Conservation (phyloP, 2,888 invertebrate species). For the Synergus gifuensis region DNA sequence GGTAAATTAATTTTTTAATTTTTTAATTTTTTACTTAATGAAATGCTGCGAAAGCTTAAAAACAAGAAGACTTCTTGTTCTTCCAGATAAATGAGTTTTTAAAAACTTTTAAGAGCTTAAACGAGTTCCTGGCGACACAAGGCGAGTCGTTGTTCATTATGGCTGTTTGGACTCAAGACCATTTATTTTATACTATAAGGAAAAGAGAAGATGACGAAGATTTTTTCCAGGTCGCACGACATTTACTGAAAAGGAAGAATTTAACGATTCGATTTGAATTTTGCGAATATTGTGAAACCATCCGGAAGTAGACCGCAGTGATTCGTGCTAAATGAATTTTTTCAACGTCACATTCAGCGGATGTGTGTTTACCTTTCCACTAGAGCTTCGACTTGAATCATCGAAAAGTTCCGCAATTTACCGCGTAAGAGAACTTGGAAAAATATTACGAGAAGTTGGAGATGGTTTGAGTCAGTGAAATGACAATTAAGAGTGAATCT, state of each 20-base stretch:
- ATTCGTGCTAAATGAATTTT: slow-evolving; percentile 33
- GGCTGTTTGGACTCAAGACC: slow-evolving; percentile 1
- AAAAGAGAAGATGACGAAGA: slow-evolving; percentile 10
- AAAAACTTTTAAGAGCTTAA: slow-evolving; percentile 34
- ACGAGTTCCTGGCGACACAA: slow-evolving; percentile 38
- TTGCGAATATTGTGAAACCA: background rate
- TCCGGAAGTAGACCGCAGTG: background rate
- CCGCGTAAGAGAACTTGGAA: background rate
- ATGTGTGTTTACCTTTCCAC: background rate
- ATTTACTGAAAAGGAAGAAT: slow-evolving; percentile 18
- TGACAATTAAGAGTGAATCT: background rate
- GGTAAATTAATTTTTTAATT: background rate
- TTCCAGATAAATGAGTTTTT: slow-evolving; percentile 9
- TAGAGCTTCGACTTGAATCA: background rate
- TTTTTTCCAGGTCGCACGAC: slow-evolving; percentile 3
- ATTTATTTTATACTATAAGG: background rate
- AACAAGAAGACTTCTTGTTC: slow-evolving; percentile 2
- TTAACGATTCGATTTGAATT: slow-evolving; percentile 35
- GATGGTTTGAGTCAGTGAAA: background rate
- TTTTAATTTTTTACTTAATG: background rate
- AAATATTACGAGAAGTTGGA: background rate
- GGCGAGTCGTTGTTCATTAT: slow-evolving; percentile 37
- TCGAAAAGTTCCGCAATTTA: background rate
- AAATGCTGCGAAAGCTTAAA: background rate
- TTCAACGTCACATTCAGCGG: slow-evolving; percentile 30